A percentile compares a stretch with the other conserved stretches of the same genome.
Evolutionary conservation across 2,113 vertebrate species (phyloP).

Genomic region (Cettia cetti): DNA sequence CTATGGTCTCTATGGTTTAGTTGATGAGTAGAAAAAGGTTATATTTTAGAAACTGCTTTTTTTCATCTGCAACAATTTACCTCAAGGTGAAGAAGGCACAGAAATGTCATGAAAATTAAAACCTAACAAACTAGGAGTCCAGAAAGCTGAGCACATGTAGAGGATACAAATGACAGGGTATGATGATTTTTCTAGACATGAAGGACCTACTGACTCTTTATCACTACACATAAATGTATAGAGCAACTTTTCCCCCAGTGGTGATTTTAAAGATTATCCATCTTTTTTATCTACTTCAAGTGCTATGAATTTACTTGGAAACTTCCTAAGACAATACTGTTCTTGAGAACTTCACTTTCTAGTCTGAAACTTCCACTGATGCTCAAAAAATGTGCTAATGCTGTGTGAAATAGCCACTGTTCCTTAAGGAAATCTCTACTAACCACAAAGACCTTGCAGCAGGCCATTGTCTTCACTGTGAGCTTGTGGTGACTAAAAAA

Average conservation of each 20-base stretch:
- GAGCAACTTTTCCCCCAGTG: neutral
- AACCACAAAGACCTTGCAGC: neutral
- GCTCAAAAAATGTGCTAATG: neutral
- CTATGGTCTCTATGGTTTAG: neutral
- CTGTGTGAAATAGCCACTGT: neutral
- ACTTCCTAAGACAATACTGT: neutral
- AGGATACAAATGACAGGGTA: neutral
- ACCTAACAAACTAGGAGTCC: neutral
- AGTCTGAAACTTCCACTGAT: neutral
- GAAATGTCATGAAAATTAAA: neutral
- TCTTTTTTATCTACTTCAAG: neutral
- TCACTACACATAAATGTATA: neutral
- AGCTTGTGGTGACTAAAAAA: neutral
- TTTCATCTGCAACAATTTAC: constrained; percentile 2
- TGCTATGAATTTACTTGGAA: neutral
- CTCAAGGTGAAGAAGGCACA: neutral
- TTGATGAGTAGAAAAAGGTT: neutral
- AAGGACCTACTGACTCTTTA: neutral
- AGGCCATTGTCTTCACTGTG: neutral
- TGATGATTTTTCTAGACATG: neutral
- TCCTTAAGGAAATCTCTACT: neutral
- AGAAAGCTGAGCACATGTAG: neutral
- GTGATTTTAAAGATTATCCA: neutral
- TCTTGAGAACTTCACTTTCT: neutral
- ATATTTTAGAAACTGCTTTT: neutral